phyloP scores from a whole-genome alignment of 2,797 vertebrate species.

The Onychomys arenicola region DNA sequence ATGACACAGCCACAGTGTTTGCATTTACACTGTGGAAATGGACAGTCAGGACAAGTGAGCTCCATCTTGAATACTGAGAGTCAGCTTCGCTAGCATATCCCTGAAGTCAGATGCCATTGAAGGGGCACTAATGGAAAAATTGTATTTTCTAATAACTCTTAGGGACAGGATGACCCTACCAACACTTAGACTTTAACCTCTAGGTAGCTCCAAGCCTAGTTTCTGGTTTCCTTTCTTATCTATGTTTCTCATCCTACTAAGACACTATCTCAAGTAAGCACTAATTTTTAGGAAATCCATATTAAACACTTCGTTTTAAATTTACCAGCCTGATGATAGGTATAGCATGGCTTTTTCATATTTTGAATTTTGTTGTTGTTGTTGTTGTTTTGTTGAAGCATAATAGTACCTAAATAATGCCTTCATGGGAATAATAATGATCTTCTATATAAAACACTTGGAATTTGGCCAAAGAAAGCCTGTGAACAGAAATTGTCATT shows the following conservation, averaged over 20 bases:
- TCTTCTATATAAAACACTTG: not conserved
- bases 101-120: not conserved
- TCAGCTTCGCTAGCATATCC: not conserved
- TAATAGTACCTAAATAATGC: not conserved
- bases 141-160: not conserved
- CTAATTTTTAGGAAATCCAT: not conserved
- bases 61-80: not conserved
- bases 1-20: not conserved
- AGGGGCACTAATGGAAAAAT: not conserved
- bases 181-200: constrained; percentile 24
- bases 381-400: not conserved
- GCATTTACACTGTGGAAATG: not conserved
- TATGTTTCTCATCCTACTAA: not conserved
- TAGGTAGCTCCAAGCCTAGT: not conserved
- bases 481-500: not conserved
- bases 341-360: not conserved
- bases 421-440: not conserved
- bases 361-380: not conserved
- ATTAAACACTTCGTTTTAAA: not conserved
- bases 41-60: not conserved
- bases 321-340: not conserved
- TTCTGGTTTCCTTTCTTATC: not conserved
- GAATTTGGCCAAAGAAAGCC: not conserved
- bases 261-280: not conserved
- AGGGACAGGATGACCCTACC: not conserved